These are phyloP conservation scores for Taphrorychus bicolor DNA, from an alignment of 2,888 invertebrate species.

Conservation along the genomic window DNA sequence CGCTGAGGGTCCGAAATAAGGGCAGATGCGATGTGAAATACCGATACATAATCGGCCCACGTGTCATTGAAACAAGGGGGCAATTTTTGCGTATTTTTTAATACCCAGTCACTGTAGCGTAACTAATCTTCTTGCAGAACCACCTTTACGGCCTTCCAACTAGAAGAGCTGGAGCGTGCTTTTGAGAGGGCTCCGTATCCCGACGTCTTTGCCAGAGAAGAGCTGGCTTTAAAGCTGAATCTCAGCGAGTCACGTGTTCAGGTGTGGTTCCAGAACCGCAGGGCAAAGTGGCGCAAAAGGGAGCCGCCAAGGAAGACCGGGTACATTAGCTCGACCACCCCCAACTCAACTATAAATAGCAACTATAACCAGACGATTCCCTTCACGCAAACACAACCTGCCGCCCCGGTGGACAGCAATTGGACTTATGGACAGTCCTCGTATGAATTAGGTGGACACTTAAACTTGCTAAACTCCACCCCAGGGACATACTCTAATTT, in stretches of 20 bases:
- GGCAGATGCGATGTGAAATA: constrained; percentile 45
- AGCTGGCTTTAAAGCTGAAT: constrained; percentile 87
- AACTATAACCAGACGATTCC: constrained; percentile 65
- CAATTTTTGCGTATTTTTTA: constrained; percentile 16
- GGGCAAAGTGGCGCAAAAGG: constrained; percentile 94
- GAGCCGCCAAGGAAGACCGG: constrained; percentile 92
- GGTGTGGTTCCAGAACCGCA: constrained; percentile 90
- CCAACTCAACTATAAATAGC: constrained; percentile 66
- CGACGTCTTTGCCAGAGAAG: constrained; percentile 94
- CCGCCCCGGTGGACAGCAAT: constrained; percentile 74
- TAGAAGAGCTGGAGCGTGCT: constrained; percentile 91
- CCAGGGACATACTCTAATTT: constrained; percentile 70
- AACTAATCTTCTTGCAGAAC: constrained; percentile 69
- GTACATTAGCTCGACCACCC: constrained; percentile 74
- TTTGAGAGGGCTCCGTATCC: constrained; percentile 96
- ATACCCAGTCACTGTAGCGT: constrained; percentile 24
- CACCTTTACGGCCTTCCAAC: constrained; percentile 93
- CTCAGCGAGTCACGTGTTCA: constrained; percentile 81
- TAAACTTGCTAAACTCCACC: constrained; percentile 71
- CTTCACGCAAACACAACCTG: constrained; percentile 61
- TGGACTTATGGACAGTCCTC: constrained; percentile 80
- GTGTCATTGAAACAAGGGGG: constrained; percentile 7
- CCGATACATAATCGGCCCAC: constrained; percentile 37
- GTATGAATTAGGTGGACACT: constrained; percentile 79
- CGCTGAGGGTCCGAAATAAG: constrained; percentile 17